These are phyloP conservation scores for Xylota sylvarum DNA, from an alignment of 2,888 invertebrate genomes.

Conservation along the genomic window DNA sequence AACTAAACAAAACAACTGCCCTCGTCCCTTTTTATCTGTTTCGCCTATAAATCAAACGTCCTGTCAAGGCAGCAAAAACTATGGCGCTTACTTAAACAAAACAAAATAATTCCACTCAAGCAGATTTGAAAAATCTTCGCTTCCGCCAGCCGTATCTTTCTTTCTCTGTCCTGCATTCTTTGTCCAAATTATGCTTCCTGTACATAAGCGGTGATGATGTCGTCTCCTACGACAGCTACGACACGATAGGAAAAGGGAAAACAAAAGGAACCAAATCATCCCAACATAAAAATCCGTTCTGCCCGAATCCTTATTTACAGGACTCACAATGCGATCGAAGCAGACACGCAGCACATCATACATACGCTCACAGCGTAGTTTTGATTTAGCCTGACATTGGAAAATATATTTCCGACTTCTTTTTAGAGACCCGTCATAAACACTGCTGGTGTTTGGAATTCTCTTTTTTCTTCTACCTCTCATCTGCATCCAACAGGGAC, in stretches of 20 bases:
- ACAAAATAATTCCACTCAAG: conserved; percentile 65
- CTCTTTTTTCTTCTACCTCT: conserved; percentile 7
- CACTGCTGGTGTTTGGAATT: conserved; percentile 33
- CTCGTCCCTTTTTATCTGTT: conserved; percentile 42
- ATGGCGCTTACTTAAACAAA: conserved; percentile 48
- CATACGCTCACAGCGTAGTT: conserved; percentile 26
- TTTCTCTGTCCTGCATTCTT: not conserved
- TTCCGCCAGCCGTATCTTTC: conserved; percentile 33
- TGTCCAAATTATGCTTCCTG: conserved; percentile 62
- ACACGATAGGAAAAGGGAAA: conserved; percentile 33
- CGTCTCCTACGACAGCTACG: conserved; percentile 14
- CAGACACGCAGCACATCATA: conserved; percentile 43
- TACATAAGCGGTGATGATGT: conserved; percentile 46
- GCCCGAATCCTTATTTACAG: conserved; percentile 27
- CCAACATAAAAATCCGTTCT: conserved; percentile 22
- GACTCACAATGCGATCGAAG: conserved; percentile 30
- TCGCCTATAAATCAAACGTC: conserved; percentile 59
- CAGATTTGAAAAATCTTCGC: conserved; percentile 60
- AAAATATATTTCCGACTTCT: conserved; percentile 60
- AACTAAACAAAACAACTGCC: conserved; percentile 36
- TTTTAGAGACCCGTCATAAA: conserved; percentile 53
- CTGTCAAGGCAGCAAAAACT: conserved; percentile 38
- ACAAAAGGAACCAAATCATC: conserved; percentile 57
- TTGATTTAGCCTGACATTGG: conserved; percentile 59
- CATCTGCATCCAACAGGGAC: conserved; percentile 52